Conservation (phyloP, 2,797 vertebrate species). For the Loriculus beryllinus region DNA sequence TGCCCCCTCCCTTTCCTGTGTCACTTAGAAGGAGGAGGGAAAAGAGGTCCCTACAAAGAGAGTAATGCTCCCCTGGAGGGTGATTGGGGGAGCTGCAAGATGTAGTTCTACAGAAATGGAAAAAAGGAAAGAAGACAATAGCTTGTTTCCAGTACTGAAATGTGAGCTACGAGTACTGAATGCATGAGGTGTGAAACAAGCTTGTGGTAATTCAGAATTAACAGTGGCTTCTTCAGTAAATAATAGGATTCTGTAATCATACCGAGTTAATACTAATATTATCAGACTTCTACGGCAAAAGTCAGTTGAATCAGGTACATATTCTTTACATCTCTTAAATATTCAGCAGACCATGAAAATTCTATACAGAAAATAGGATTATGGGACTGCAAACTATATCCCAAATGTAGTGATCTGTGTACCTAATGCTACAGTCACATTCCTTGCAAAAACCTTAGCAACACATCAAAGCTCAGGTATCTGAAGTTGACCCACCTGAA, state of each 20-base stretch:
- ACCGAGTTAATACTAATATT: not conserved
- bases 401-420: not conserved
- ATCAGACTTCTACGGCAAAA: not conserved
- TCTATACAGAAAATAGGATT: not conserved
- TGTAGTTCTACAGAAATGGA: not conserved
- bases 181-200: not conserved
- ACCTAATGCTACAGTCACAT: not conserved
- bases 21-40: not conserved
- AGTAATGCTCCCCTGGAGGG: not conserved
- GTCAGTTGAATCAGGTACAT: not conserved
- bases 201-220: not conserved
- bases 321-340: not conserved
- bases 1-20: not conserved
- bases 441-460: not conserved
- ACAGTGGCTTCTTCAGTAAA: not conserved
- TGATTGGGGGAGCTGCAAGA: not conserved
- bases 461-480: accelerated
- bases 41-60: not conserved
- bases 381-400: not conserved
- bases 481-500: not conserved
- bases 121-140: accelerated
- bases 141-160: not conserved
- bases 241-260: not conserved
- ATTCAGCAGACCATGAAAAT: not conserved
- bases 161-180: not conserved